Conservation (phyloP, 2,797 vertebrate genomes). For the Molossus alvarezi region DNA sequence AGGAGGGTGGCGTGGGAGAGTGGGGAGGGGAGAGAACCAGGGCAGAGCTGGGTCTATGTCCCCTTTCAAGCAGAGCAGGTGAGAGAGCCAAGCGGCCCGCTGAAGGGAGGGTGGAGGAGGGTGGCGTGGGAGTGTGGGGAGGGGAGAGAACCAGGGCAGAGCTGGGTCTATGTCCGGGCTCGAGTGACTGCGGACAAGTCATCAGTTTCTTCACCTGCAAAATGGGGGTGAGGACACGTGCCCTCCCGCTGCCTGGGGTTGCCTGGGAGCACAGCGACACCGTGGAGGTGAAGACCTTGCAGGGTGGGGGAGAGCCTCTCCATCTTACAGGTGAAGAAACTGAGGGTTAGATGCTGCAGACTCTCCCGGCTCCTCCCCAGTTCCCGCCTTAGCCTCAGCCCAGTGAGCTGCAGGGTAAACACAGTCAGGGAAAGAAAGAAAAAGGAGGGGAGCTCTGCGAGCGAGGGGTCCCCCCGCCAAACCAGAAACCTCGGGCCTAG, state of each 20-base stretch:
- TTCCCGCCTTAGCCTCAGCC: background rate
- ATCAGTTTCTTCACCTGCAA: background rate
- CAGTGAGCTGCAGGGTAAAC: background rate
- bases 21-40: rapidly evolving
- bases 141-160: rapidly evolving
- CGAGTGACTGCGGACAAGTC: background rate
- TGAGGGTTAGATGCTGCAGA: background rate
- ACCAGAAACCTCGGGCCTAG: background rate
- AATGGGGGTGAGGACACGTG: background rate
- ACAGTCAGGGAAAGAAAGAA: background rate
- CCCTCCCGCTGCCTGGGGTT: background rate
- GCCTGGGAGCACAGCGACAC: background rate
- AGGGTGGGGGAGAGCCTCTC: too few relatives aligned
- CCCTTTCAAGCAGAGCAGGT: background rate
- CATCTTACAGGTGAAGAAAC: background rate
- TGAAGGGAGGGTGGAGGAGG: rapidly evolving
- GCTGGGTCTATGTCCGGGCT: background rate
- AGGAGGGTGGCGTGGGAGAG: rapidly evolving
- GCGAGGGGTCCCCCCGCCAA: background rate
- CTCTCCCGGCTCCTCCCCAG: background rate
- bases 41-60: background rate
- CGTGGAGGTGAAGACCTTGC: background rate
- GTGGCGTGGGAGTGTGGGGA: rapidly evolving
- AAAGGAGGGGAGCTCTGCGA: background rate
- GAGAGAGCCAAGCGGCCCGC: background rate